Conservation (phyloP, 2,113 vertebrate genomes). For the Galemys pyrenaicus region DNA sequence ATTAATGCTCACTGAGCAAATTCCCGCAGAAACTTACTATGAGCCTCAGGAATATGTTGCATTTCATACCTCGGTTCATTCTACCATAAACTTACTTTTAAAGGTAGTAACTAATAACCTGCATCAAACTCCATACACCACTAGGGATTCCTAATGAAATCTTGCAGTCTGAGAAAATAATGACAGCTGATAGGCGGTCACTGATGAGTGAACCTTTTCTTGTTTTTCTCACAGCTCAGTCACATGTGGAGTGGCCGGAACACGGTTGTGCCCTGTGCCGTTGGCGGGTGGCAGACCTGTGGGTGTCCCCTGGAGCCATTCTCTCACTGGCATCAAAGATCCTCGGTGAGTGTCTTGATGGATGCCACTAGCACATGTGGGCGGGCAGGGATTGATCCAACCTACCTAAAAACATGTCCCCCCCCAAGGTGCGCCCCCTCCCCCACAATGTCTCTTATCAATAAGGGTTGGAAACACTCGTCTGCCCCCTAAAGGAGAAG, state of each 20-base stretch:
- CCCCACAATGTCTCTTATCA: neutral
- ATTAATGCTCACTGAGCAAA: conserved; percentile 5
- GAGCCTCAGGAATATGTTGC: neutral
- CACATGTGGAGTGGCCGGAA: neutral
- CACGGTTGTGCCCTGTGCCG: neutral
- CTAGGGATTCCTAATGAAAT: conserved; percentile 19
- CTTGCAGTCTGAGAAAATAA: neutral
- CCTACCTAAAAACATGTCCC: neutral
- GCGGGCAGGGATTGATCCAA: neutral
- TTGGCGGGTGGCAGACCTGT: neutral
- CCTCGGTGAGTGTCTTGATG: neutral
- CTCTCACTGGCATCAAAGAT: neutral
- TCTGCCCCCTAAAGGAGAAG: neutral
- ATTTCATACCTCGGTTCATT: neutral
- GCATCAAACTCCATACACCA: neutral
- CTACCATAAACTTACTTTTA: neutral
- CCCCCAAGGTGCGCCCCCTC: neutral
- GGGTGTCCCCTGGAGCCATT: neutral
- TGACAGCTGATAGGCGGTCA: neutral
- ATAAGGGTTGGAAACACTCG: neutral
- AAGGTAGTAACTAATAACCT: conserved; percentile 28
- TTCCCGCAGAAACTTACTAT: neutral
- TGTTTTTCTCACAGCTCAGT: conserved; percentile 21
- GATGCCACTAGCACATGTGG: neutral
- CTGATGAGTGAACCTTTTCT: neutral